Evolutionary conservation across 2,113 vertebrate species (phyloP).

Genomic region (Triplophysa siluroides): DNA sequence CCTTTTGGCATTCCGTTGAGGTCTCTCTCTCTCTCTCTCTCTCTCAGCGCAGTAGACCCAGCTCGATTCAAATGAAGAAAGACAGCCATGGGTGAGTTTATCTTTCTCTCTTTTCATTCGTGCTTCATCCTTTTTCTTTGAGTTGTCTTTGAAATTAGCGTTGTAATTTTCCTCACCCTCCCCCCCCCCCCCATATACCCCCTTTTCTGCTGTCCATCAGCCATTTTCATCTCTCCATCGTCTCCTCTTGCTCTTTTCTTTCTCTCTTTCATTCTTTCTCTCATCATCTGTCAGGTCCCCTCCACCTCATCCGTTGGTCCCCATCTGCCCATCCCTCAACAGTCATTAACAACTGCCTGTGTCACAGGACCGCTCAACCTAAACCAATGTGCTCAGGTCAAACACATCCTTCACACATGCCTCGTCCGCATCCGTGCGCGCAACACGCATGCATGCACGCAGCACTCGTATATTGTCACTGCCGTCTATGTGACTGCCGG

Average conservation of each 20-base stretch:
- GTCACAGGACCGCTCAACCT: constrained; percentile 37
- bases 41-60: constrained; percentile 27
- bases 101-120: constrained; percentile 15
- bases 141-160: constrained; percentile 7
- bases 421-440: constrained; percentile 1
- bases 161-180: background rate
- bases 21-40: constrained; percentile 34
- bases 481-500: constrained; percentile 13
- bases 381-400: constrained; percentile 38
- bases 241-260: background rate
- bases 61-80: constrained; percentile 6
- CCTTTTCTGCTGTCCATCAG: constrained; percentile 47
- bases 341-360: constrained; percentile 41
- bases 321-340: constrained; percentile 37
- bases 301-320: background rate
- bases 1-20: constrained; percentile 38
- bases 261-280: constrained; percentile 26
- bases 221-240: constrained; percentile 42
- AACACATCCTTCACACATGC: constrained; percentile 27
- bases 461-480: constrained; percentile 7
- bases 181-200: constrained; percentile 1
- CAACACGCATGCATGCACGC: constrained; percentile 14
- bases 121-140: background rate
- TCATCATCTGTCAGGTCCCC: constrained; percentile 27
- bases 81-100: constrained; percentile 48